These are phyloP conservation scores for Drosophila equinoxialis DNA, from an alignment of 1,140 invertebrate species.

Conservation along the genomic window DNA sequence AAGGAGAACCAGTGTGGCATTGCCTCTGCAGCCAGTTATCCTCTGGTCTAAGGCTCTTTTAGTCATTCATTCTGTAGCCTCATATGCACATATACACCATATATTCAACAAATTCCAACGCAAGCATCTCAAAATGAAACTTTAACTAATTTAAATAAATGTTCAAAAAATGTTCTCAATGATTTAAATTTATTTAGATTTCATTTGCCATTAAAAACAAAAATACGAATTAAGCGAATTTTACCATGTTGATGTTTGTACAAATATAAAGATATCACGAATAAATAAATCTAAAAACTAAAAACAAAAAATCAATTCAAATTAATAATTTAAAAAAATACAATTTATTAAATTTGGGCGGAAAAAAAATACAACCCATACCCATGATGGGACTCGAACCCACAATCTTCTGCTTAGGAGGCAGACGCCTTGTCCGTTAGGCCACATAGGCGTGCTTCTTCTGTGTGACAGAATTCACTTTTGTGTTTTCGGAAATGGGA, in stretches of 20 bases:
- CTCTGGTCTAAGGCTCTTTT: constrained; percentile 87
- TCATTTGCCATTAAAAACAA: constrained; percentile 1
- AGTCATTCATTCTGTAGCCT: constrained; percentile 34
- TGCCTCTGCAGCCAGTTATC: constrained; percentile 91
- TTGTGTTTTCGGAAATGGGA: too few species aligned
- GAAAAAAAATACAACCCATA: neutral
- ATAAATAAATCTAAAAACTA: constrained; percentile 27
- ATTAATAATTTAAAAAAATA: neutral
- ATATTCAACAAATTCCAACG: constrained; percentile 46
- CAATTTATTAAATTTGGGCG: too few species aligned
- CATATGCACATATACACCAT: constrained; percentile 14
- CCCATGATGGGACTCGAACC: constrained; percentile 19
- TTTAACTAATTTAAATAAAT: constrained; percentile 45
- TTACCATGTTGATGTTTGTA: constrained; percentile 47
- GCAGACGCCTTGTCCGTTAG: constrained; percentile 17
- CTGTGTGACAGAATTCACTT: too few species aligned
- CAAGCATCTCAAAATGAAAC: constrained; percentile 66
- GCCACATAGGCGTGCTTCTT: neutral
- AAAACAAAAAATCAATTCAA: neutral
- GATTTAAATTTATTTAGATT: constrained; percentile 46
- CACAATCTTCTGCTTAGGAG: constrained; percentile 19
- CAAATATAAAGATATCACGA: constrained; percentile 28
- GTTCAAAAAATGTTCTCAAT: neutral
- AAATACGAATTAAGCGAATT: constrained; percentile 24
- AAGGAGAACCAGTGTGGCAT: constrained; percentile 95